Conservation (phyloP, 2,888 invertebrate species). For the Beris morrisii region DNA sequence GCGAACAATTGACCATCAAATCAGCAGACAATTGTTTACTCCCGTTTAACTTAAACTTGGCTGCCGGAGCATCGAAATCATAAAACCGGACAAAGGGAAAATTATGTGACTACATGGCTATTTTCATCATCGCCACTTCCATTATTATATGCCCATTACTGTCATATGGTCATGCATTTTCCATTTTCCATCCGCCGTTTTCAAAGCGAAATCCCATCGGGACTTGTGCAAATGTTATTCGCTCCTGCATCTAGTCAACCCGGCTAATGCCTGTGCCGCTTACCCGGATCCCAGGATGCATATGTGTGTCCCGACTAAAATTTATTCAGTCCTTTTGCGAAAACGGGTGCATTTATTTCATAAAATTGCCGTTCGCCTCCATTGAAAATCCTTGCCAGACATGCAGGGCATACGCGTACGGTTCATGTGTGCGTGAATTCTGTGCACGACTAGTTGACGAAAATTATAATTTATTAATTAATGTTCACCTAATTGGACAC, state of each 20-base stretch:
- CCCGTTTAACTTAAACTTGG: slow-evolving; percentile 10
- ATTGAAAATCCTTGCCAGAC: slow-evolving; percentile 7
- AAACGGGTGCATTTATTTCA: slow-evolving; percentile 20
- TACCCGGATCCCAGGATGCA: neutral
- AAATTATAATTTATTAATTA: slow-evolving; percentile 28
- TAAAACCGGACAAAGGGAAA: slow-evolving; percentile 26
- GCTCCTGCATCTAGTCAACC: neutral
- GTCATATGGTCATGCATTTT: slow-evolving; percentile 24
- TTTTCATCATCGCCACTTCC: slow-evolving; percentile 29
- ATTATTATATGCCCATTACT: slow-evolving; percentile 30
- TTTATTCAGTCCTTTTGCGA: neutral
- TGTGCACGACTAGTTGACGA: neutral
- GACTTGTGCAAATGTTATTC: slow-evolving; percentile 16
- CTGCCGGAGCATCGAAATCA: slow-evolving; percentile 8
- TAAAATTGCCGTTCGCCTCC: slow-evolving; percentile 24
- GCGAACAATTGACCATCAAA: slow-evolving; percentile 22
- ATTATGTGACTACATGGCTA: slow-evolving; percentile 27
- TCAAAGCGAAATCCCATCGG: slow-evolving; percentile 6
- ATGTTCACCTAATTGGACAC: slow-evolving; percentile 19
- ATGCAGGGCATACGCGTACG: slow-evolving; percentile 3
- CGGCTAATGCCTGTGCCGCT: no score
- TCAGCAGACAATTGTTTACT: slow-evolving; percentile 5
- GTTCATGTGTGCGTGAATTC: slow-evolving; percentile 11
- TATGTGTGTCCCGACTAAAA: neutral
- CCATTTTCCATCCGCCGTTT: neutral